Conservation (phyloP, 2,797 vertebrate genomes). For the Cyprinodon diabolis region DNA sequence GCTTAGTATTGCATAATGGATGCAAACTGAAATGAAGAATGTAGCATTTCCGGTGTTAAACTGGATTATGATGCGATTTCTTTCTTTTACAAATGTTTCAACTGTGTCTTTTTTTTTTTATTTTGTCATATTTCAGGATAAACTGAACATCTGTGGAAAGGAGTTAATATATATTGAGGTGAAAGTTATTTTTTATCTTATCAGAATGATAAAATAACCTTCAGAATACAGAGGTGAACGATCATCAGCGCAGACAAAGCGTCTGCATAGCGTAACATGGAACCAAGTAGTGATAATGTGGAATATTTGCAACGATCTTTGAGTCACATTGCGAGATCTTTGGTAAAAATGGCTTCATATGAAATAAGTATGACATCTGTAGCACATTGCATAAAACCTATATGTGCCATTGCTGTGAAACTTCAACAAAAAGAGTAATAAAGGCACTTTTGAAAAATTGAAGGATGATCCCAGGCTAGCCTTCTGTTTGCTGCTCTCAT, state of each 20-base stretch:
- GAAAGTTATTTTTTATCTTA: background rate
- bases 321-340: background rate
- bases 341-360: background rate
- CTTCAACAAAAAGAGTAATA: background rate
- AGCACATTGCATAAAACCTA: no score
- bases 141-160: background rate
- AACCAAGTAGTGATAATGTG: background rate
- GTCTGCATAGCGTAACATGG: background rate
- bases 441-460: background rate
- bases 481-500: slow-evolving; percentile 13
- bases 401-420: no score
- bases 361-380: background rate
- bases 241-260: background rate
- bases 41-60: background rate
- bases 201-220: no score
- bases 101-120: background rate
- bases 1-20: background rate
- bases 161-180: background rate
- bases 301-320: background rate
- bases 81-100: background rate
- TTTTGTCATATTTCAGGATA: background rate
- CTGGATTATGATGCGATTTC: background rate
- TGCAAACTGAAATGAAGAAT: no score
- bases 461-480: background rate
- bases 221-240: background rate